Evolutionary conservation across 2,113 vertebrate genomes (phyloP), one percentile per base, ranked within the genome.

Genomic region (Macaca fascicularis): DNA sequence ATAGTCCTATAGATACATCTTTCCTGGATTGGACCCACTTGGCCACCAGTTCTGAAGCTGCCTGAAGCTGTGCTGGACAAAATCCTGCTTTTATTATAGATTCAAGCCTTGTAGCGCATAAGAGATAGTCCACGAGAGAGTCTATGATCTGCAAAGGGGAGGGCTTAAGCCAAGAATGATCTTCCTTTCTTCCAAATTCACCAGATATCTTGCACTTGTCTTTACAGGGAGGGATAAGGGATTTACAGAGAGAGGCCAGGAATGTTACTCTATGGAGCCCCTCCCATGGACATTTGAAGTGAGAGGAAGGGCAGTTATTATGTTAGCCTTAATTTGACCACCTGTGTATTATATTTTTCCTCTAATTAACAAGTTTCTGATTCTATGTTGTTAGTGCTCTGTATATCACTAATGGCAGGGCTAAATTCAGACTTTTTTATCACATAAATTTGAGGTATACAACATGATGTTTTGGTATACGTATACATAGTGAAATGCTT

Each of bases 161-260:
- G 22, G 19, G 6, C 23, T 32, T 67, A 45, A 90, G 6, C 10
- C 59, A 55, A 50, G 48, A 35, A 11, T 17, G 8, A 20, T 57
- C 10, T 48, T 40, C 9, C 10, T 25, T n/a, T 45, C 59, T 78
- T 27, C 17, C 38, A 78, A 90, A 84, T 69, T 45, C 38, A 57
- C 30, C 57, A 78, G n/a, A 17, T 43, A n/a, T 30, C 17, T 45
- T 23, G 55, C 8, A 32, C 8, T 78, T 52, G 50, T 48, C 86
- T 38, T 43, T 40, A 23, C 12, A 8, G 2, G 1, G 12, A 20
- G 9, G 3, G 16, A 1, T 32, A 35, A n/a, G 43, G 8, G 23
- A 8, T 48, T 74, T n/a, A 50, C 35, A 81, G 52, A 94, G 11
- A 81, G 16, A 48, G 40, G 25, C 40, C 40, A 61, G 32, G 6